phyloP scores from a whole-genome alignment of 1,140 invertebrate species.

The Tetramorium simillimum region DNA sequence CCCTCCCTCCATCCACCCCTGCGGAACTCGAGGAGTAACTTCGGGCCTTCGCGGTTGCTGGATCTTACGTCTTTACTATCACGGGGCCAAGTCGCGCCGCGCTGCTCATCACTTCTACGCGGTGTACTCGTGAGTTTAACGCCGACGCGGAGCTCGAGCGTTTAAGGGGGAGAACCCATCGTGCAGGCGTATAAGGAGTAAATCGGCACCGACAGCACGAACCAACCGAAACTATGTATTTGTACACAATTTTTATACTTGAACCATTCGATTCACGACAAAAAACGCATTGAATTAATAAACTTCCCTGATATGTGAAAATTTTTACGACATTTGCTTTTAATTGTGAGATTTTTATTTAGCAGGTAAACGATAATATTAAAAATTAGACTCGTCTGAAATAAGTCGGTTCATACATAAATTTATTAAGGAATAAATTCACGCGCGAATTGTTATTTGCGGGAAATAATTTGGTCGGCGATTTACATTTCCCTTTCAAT shows the following conservation, averaged over 20 bases:
- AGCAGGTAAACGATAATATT: background rate
- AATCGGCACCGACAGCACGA: background rate
- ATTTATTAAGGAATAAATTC: background rate
- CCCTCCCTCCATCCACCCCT: background rate
- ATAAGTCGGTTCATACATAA: background rate
- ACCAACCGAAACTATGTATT: background rate
- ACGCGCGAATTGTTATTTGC: background rate
- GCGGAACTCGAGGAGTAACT: slow-evolving; percentile 77
- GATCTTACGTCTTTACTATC: slow-evolving; percentile 52
- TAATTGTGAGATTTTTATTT: background rate
- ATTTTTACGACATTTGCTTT: too few species aligned
- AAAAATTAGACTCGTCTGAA: background rate
- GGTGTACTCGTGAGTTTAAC: slow-evolving; percentile 49
- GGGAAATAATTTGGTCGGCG: background rate
- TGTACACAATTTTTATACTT: background rate
- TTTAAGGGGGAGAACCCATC: background rate
- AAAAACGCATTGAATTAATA: background rate
- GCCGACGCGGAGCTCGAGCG: slow-evolving; percentile 28
- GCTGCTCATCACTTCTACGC: slow-evolving; percentile 62
- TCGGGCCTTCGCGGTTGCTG: slow-evolving; percentile 58
- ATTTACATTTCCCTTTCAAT: background rate
- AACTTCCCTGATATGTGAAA: background rate
- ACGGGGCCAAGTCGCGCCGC: slow-evolving; percentile 46
- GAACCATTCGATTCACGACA: background rate
- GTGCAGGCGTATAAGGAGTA: background rate